phyloP scores from a whole-genome alignment of 2,113 vertebrate genomes.

The Siniperca knerii region DNA sequence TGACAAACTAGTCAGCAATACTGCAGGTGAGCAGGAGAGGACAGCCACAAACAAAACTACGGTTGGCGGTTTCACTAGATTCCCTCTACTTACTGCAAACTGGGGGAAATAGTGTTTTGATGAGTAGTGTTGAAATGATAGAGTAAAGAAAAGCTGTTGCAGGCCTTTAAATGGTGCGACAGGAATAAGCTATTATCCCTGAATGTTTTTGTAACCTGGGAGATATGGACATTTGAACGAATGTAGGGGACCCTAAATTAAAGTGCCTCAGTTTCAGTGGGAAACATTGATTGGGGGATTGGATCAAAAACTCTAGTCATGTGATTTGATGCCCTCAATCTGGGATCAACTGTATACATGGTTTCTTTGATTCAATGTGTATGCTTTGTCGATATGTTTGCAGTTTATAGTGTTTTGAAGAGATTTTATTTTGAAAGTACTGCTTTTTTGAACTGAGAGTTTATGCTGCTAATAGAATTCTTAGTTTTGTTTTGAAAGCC shows the following conservation, averaged over 20 bases:
- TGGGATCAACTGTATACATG: background rate
- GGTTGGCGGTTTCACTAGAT: background rate
- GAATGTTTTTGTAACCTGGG: background rate
- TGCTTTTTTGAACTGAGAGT: background rate
- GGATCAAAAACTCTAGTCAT: background rate
- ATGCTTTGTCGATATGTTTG: too few relatives aligned
- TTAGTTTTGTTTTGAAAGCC: too few relatives aligned
- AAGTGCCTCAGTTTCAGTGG: too few relatives aligned
- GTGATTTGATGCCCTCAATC: background rate
- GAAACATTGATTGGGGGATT: background rate
- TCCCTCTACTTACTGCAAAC: background rate
- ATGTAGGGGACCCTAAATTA: too few relatives aligned
- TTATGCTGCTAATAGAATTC: too few relatives aligned
- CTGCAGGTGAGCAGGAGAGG: constrained; percentile 3
- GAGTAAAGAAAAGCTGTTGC: background rate
- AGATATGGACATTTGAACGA: too few relatives aligned
- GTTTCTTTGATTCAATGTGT: too few relatives aligned
- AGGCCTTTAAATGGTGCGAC: background rate
- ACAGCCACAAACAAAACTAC: background rate
- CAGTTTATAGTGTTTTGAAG: too few relatives aligned
- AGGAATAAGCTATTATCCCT: background rate
- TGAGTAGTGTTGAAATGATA: background rate
- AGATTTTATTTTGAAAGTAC: background rate
- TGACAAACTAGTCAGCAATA: background rate
- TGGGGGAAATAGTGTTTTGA: background rate